Conservation (phyloP, 2,797 vertebrate genomes). For the Melopsittacus undulatus region DNA sequence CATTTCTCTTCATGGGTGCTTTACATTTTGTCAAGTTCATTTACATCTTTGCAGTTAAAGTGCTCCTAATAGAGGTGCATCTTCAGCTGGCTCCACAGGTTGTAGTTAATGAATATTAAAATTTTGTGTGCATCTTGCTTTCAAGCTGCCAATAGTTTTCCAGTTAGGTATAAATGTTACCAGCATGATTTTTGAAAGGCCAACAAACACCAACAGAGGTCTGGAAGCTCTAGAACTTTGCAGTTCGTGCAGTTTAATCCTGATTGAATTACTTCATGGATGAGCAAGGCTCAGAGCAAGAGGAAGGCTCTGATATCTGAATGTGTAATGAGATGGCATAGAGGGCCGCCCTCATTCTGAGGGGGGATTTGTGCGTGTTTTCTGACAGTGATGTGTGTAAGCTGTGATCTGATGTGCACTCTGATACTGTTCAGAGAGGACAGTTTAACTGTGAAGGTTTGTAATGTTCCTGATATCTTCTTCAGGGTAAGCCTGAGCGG, state of each 20-base stretch:
- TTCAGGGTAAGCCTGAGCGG: background rate
- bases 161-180: background rate
- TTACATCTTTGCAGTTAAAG: background rate
- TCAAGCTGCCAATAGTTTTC: background rate
- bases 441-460: background rate
- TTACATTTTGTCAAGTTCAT: background rate
- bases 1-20: background rate
- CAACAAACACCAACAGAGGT: background rate
- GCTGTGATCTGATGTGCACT: background rate
- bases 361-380: background rate
- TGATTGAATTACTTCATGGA: background rate
- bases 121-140: background rate
- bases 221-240: background rate
- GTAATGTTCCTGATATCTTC: background rate
- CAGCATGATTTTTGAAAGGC: background rate
- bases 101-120: background rate
- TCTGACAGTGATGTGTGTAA: background rate
- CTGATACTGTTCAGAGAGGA: background rate
- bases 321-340: background rate
- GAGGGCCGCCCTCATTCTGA: background rate
- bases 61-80: background rate
- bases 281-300: background rate
- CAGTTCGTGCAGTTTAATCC: background rate
- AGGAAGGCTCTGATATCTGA: background rate
- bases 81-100: background rate